Conservation (phyloP, 2,797 vertebrate species). For the Percopsis omiscomaycus region DNA sequence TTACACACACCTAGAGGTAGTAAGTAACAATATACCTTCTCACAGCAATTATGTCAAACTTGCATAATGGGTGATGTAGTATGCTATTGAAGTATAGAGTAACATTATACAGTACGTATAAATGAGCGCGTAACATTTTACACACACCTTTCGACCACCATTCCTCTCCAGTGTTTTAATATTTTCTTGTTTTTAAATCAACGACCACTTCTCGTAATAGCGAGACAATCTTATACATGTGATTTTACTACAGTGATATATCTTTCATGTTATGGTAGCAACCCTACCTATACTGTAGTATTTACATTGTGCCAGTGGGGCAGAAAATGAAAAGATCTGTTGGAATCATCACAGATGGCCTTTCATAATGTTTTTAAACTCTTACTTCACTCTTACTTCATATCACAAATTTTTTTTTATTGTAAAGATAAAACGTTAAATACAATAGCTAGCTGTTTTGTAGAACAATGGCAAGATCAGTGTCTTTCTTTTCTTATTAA, state of each 20-base stretch:
- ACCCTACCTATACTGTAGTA: conserved; percentile 68
- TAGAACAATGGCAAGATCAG: conserved; percentile 63
- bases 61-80: conserved; percentile 59
- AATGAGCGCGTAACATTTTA: conserved; percentile 18
- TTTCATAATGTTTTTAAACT: conserved; percentile 81
- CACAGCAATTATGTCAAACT: conserved; percentile 33
- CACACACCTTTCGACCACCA: conserved; percentile 21
- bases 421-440: conserved; percentile 64
- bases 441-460: conserved; percentile 72
- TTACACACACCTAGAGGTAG: conserved; percentile 40
- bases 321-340: conserved; percentile 59
- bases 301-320: conserved; percentile 68
- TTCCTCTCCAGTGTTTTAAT: conserved; percentile 63
- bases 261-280: conserved; percentile 60
- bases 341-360: conserved; percentile 74
- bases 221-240: conserved; percentile 76
- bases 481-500: conserved; percentile 69
- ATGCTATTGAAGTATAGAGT: conserved; percentile 30
- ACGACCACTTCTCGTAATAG: conserved; percentile 72
- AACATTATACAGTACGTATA: conserved; percentile 11
- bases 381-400: conserved; percentile 71
- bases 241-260: conserved; percentile 61
- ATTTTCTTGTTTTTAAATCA: conserved; percentile 45
- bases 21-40: conserved; percentile 29
- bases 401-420: conserved; percentile 71